These are phyloP conservation scores for Eurytemora carolleeae DNA, from an alignment of 1,140 invertebrate genomes.

Conservation along the genomic window DNA sequence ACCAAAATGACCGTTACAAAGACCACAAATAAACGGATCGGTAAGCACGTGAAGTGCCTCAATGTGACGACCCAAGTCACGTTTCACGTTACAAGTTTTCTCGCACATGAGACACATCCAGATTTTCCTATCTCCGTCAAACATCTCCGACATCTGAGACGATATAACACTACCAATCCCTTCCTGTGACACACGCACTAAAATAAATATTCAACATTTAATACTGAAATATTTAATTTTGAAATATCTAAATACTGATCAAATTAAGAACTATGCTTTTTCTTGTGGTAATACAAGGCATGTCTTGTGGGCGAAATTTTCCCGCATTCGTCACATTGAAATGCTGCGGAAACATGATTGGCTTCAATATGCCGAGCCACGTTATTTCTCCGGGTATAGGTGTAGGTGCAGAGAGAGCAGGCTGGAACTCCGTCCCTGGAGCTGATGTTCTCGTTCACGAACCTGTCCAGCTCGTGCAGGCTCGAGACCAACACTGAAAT, in stretches of 20 bases:
- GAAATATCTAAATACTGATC: neutral
- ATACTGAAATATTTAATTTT: neutral
- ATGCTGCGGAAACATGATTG: neutral
- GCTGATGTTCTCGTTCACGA: too few species aligned
- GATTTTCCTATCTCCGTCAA: too few species aligned
- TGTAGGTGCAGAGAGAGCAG: neutral
- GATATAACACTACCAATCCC: too few species aligned
- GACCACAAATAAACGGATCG: neutral
- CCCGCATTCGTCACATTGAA: neutral
- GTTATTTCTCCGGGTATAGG: neutral
- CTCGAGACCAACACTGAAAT: too few species aligned
- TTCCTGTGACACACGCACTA: too few species aligned
- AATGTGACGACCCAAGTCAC: constrained; percentile 2
- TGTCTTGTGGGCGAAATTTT: neutral
- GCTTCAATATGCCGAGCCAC: neutral
- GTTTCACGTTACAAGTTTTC: too few species aligned
- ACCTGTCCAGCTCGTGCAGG: too few species aligned
- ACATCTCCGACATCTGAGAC: too few species aligned
- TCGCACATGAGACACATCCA: too few species aligned
- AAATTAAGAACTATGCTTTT: neutral
- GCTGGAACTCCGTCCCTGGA: too few species aligned
- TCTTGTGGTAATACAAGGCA: neutral
- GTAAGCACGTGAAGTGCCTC: neutral
- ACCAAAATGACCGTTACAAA: neutral
- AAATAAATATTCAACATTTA: too few species aligned